These are phyloP conservation scores for Hemibagrus guttatus DNA, from an alignment of 2,797 vertebrate species.

Conservation along the genomic window DNA sequence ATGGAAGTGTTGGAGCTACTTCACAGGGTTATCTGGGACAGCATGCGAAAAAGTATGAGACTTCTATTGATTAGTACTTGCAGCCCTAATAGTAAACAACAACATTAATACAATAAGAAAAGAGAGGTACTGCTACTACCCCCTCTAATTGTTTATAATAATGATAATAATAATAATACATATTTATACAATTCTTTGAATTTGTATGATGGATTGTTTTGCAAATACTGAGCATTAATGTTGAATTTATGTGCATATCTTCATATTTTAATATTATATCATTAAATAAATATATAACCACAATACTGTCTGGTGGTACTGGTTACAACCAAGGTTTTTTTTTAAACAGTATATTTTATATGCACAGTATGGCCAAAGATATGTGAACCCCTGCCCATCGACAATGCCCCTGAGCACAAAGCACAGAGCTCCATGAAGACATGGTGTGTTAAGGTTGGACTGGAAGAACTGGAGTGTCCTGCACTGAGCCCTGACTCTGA, in stretches of 20 bases:
- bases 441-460: not conserved
- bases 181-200: not conserved
- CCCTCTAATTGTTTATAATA: too few species aligned
- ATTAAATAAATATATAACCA: not conserved
- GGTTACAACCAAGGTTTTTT: not conserved
- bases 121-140: too few species aligned
- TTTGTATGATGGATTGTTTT: not conserved
- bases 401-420: not conserved
- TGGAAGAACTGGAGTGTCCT: too few species aligned
- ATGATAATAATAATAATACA: not conserved
- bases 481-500: too few species aligned
- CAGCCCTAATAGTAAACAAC: not conserved
- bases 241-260: not conserved
- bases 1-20: not conserved
- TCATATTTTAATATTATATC: not conserved
- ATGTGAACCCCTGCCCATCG: not conserved
- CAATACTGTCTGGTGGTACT: not conserved
- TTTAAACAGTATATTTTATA: not conserved
- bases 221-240: not conserved
- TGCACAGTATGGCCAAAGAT: not conserved
- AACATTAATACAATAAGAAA: too few species aligned
- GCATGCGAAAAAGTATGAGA: not conserved
- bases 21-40: not conserved
- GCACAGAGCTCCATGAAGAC: too few species aligned
- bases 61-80: not conserved